phyloP scores from a whole-genome alignment of 2,113 vertebrate species.

The Hippocampus mohnikei region DNA sequence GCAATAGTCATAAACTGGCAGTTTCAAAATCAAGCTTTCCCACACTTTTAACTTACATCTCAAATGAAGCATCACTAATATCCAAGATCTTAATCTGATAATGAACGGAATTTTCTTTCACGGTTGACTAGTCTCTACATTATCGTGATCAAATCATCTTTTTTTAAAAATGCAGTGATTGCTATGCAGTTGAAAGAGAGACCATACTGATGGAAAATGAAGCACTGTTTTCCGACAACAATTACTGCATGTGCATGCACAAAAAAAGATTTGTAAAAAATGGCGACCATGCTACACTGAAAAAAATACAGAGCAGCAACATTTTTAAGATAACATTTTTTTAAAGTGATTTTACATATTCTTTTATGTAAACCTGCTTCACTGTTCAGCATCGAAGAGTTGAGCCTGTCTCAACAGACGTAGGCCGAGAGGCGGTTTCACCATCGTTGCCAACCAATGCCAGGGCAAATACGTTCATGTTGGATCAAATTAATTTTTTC shows the following conservation, averaged over 20 bases:
- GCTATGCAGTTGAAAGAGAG: neutral
- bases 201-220: neutral
- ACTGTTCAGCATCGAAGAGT: too few relatives aligned
- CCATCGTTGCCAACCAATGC: neutral
- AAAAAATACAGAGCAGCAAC: neutral
- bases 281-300: too few relatives aligned
- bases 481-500: too few relatives aligned
- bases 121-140: neutral
- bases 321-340: too few relatives aligned
- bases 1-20: neutral
- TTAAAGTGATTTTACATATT: neutral
- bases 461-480: neutral
- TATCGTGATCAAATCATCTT: neutral
- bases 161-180: neutral
- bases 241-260: neutral
- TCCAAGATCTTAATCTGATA: neutral
- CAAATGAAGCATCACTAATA: neutral
- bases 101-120: neutral
- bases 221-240: neutral
- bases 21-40: too few relatives aligned
- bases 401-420: neutral
- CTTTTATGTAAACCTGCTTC: neutral
- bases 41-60: neutral
- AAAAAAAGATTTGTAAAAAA: neutral
- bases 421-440: neutral